These are phyloP conservation scores for Octopus sinensis DNA, from an alignment of 1,140 invertebrate genomes.

Conservation along the genomic window DNA sequence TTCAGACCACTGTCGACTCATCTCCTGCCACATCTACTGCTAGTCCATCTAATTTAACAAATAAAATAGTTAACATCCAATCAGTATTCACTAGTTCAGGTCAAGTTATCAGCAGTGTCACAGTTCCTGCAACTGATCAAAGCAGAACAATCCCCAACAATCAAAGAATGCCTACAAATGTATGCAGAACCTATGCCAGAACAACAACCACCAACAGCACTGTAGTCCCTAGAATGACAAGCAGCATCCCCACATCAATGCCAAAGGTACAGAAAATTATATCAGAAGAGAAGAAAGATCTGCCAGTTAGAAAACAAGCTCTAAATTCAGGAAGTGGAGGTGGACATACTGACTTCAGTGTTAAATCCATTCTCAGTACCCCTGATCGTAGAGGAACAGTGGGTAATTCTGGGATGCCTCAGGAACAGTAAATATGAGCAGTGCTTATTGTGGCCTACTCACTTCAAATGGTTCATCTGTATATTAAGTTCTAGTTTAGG, in stretches of 20 bases:
- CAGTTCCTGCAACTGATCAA: neutral
- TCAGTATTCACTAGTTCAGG: conserved; percentile 9
- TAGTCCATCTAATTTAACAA: neutral
- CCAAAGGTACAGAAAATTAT: no score
- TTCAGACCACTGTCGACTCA: neutral
- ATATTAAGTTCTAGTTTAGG: no score
- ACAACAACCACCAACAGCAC: no score
- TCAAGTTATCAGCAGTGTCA: neutral
- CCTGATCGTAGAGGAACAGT: neutral
- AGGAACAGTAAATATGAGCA: neutral
- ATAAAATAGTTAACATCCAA: neutral
- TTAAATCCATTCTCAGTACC: conserved; percentile 4
- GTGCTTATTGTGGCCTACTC: neutral
- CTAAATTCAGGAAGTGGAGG: neutral
- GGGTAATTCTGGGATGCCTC: neutral
- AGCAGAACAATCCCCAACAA: neutral
- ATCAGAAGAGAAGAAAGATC: no score
- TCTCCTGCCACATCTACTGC: neutral
- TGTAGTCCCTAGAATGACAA: no score
- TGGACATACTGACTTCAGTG: conserved; percentile 3
- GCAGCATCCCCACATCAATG: no score
- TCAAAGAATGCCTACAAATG: no score
- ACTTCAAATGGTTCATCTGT: conserved; percentile 1
- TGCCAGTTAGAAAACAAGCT: no score
- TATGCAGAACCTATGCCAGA: no score